phyloP scores from a whole-genome alignment of 2,113 vertebrate genomes.

The Eretmochelys imbricata region DNA sequence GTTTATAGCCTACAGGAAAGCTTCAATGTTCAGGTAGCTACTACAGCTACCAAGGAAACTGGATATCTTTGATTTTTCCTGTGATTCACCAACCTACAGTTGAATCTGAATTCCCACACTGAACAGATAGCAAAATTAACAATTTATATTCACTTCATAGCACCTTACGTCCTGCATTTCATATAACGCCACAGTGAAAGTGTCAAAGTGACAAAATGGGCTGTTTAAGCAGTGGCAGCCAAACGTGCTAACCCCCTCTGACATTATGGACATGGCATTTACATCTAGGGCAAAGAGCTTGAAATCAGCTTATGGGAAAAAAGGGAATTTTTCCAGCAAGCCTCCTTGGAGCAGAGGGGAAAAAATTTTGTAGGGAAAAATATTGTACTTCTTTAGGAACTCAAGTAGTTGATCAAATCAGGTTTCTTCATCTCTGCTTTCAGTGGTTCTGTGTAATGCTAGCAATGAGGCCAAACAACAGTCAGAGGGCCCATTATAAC shows the following conservation, averaged over 20 bases:
- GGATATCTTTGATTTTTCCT: slow-evolving; percentile 71
- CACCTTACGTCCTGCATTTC: neutral
- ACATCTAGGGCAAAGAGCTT: slow-evolving; percentile 24
- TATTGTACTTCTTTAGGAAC: neutral
- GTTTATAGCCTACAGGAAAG: slow-evolving; percentile 68
- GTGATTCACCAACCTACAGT: slow-evolving; percentile 64
- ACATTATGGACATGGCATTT: neutral
- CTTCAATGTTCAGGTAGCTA: slow-evolving; percentile 54
- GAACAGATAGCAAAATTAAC: slow-evolving; percentile 55
- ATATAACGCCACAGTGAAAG: neutral
- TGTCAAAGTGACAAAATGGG: neutral
- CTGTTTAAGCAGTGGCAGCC: neutral
- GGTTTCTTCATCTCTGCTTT: neutral
- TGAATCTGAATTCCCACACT: slow-evolving; percentile 60
- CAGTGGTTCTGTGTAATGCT: rapidly evolving
- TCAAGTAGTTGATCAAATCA: neutral
- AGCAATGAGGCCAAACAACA: neutral
- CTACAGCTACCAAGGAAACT: slow-evolving; percentile 66
- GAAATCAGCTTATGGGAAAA: slow-evolving; percentile 44
- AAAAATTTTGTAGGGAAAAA: neutral
- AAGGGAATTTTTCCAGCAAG: neutral
- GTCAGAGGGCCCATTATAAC: neutral
- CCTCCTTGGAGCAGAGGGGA: slow-evolving; percentile 1
- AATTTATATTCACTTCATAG: slow-evolving; percentile 64
- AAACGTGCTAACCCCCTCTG: neutral